A percentile compares a stretch with the other conserved stretches of the same genome.
phyloP scores from a whole-genome alignment of 2,888 invertebrate species.

The Drosophila demipolita region DNA sequence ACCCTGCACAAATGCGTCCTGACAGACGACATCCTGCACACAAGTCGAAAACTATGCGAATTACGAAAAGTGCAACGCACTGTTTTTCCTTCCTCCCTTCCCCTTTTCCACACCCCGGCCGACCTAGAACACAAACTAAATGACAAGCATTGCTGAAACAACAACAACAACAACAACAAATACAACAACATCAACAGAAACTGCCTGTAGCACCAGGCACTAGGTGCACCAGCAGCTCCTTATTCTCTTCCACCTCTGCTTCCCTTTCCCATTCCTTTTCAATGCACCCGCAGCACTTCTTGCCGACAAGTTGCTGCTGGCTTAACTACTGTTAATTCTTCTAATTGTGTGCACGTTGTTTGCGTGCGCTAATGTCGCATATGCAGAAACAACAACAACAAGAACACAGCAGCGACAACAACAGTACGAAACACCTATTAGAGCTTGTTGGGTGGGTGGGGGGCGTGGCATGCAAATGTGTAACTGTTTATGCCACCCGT shows the following conservation, averaged over 20 bases:
- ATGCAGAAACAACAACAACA: slow-evolving; percentile 61
- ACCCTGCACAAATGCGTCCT: slow-evolving; percentile 20
- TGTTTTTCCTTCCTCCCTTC: background rate
- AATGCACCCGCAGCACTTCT: slow-evolving; percentile 39
- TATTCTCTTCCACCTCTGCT: background rate
- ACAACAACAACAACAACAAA: slow-evolving; percentile 20
- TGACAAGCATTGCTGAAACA: slow-evolving; percentile 63
- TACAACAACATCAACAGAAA: slow-evolving; percentile 30
- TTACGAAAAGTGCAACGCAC: slow-evolving; percentile 56
- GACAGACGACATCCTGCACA: slow-evolving; percentile 50
- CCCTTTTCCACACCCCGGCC: background rate
- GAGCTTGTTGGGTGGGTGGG: background rate
- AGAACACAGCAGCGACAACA: slow-evolving; percentile 19
- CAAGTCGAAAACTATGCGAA: slow-evolving; percentile 49
- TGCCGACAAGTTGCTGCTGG: slow-evolving; percentile 54
- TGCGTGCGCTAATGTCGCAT: slow-evolving; percentile 80
- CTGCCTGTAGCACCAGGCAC: slow-evolving; percentile 21
- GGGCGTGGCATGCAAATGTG: slow-evolving; percentile 68
- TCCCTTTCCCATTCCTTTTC: background rate
- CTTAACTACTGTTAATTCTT: slow-evolving; percentile 80
- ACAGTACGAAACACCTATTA: slow-evolving; percentile 28
- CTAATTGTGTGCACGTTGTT: slow-evolving; percentile 78
- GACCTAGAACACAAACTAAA: slow-evolving; percentile 50
- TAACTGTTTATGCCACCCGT: slow-evolving; percentile 69
- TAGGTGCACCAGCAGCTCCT: slow-evolving; percentile 7